Base-by-base conservation (phyloP, 2,797 vertebrate species). In the Dryobates pubescens region DNA sequence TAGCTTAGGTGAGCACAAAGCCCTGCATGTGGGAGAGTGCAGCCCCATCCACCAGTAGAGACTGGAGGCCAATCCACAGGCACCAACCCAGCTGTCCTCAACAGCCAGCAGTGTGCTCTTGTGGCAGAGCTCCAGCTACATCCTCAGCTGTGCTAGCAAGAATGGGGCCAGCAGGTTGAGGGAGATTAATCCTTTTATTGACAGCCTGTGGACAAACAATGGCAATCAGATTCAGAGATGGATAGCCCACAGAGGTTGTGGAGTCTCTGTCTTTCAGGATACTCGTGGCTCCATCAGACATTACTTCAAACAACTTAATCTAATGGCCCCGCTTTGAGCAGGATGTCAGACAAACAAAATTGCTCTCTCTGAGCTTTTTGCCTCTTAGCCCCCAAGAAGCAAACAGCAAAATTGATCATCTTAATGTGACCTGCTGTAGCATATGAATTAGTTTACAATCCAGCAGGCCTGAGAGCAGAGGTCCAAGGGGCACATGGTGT, bases 21-120 rank as follows among this genome's bases (percentile, higher is more conserved):
- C 34, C 45, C 22, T 7, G 5, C 1, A 0, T 1, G 1, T 43
- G 65, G 26, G 18, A 51, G 13, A 5, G 32, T 62, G 9, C 14
- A n/a, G 30, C 59, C 26, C 45, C 2, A 1, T 6, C 23, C 5
- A 23, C 41, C 26, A 9, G 4, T 4, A 41, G 65, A 38, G 16
- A 13, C 38, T 34, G 29, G 11, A 27, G 9, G 32, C 51, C 36
- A 64, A n/a, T 65, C 57, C 74, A 30, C 4, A 2, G 5, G 22
- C 20, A 20, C 36, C 36, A 56, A 8, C 30, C 30, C 43, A 9
- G 6, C 36, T 16, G 12, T 34, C 26, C 24, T 63, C 6, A 61
- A 22, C 7, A 68, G 34, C 29, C 51, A 61, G 30, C 71, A 5
- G 17, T 2, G 15, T 67, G 70, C 12, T 23, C 24, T 11, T 41